Evolutionary conservation across 2,888 invertebrate species (phyloP).

Genomic region (Perizoma affinitatum): DNA sequence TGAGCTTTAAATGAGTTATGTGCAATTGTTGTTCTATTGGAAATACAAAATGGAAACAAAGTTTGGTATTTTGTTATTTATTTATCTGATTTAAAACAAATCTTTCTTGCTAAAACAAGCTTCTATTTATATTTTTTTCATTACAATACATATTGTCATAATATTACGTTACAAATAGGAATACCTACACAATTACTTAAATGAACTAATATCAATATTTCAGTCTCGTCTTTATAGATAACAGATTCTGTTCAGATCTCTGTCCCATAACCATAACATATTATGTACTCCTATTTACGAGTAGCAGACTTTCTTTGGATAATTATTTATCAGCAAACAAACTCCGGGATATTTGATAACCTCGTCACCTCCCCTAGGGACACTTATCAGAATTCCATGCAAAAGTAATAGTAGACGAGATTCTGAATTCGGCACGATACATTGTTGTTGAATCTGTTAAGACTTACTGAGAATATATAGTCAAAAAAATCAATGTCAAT

Average conservation of each 20-base stretch:
- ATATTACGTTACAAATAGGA: constrained; percentile 17
- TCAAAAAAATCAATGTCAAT: too few species aligned
- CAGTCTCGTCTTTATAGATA: constrained; percentile 35
- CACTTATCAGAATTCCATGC: too few species aligned
- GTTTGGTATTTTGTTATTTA: constrained; percentile 44
- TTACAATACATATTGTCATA: constrained; percentile 14
- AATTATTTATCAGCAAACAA: neutral
- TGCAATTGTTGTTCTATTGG: constrained; percentile 81
- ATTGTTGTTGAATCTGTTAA: too few species aligned
- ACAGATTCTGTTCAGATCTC: constrained; percentile 5
- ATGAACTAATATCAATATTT: constrained; percentile 29
- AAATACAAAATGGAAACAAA: constrained; percentile 77
- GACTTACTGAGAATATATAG: too few species aligned
- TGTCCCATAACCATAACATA: neutral
- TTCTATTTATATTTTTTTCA: constrained; percentile 16
- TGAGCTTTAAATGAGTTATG: constrained; percentile 77
- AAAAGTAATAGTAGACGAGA: too few species aligned
- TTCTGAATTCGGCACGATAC: too few species aligned
- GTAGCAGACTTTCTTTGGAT: neutral
- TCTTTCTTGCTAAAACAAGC: constrained; percentile 24
- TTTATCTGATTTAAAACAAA: constrained; percentile 27
- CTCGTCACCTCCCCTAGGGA: neutral
- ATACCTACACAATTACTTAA: constrained; percentile 20
- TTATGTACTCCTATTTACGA: too few species aligned
- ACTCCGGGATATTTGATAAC: neutral